phyloP scores from a whole-genome alignment of 2,888 invertebrate species.

The Sepiola atlantica region DNA sequence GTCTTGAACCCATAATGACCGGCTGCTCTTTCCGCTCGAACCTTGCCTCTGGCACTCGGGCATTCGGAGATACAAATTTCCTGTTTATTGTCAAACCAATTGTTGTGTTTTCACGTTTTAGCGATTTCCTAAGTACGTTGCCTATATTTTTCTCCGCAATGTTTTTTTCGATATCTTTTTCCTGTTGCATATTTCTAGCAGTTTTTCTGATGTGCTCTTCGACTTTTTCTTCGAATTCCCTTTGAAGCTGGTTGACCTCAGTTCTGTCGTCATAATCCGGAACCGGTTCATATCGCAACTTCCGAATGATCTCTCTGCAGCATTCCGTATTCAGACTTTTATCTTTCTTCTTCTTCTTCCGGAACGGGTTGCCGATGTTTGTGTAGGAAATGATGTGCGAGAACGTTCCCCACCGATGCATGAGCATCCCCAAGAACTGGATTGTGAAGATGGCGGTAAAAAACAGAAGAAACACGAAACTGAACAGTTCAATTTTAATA shows the following conservation, averaged over 20 bases:
- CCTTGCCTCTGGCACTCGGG: background rate
- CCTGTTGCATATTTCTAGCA: background rate
- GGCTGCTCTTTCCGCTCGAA: background rate
- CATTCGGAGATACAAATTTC: background rate
- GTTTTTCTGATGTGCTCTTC: background rate
- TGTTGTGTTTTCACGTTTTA: background rate
- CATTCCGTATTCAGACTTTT: background rate
- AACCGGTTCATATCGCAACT: background rate
- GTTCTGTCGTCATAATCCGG: background rate
- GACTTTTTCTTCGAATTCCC: slow-evolving; percentile 1
- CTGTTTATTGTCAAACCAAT: background rate
- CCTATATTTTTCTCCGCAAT: background rate
- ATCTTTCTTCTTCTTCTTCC: background rate
- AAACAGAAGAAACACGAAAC: slow-evolving; percentile 67
- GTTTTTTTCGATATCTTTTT: background rate
- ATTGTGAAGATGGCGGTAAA: slow-evolving; percentile 65
- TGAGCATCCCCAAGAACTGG: slow-evolving; percentile 70
- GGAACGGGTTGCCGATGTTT: slow-evolving; percentile 51
- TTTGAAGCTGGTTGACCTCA: background rate
- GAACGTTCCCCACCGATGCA: slow-evolving; percentile 72
- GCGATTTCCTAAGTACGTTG: background rate
- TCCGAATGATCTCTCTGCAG: background rate
- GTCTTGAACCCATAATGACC: background rate
- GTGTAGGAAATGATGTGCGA: slow-evolving; percentile 69
- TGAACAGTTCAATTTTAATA: slow-evolving; percentile 59